Conservation (phyloP, 2,113 vertebrate genomes). For the Otis tarda region DNA sequence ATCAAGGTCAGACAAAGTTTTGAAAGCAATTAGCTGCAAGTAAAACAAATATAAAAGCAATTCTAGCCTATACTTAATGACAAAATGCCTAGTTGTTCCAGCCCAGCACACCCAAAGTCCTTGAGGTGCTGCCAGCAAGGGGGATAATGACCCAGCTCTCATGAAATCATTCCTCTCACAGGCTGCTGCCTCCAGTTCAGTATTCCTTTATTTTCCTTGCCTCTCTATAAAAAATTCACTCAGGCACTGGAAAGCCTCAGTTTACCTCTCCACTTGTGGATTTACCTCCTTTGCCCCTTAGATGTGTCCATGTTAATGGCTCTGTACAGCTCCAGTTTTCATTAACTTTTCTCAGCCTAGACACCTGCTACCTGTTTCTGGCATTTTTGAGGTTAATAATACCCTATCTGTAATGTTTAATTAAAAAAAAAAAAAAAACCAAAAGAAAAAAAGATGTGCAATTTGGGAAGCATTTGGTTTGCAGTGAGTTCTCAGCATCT, state of each 20-base stretch:
- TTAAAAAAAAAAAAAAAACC: background rate
- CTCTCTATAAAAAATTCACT: background rate
- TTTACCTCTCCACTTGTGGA: background rate
- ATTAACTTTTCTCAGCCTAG: background rate
- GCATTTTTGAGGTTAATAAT: background rate
- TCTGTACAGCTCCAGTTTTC: background rate
- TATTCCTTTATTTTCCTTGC: background rate
- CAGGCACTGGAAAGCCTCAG: background rate
- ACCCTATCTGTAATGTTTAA: background rate
- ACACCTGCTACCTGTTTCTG: background rate
- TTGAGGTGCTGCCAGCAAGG: slow-evolving; percentile 5
- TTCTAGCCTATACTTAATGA: slow-evolving; percentile 27
- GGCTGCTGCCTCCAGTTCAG: background rate
- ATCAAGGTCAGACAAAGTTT: slow-evolving; percentile 44
- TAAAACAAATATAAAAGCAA: slow-evolving; percentile 50
- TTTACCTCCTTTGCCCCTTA: background rate
- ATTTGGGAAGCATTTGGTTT: background rate
- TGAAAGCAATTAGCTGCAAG: slow-evolving; percentile 34
- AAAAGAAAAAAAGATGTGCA: background rate
- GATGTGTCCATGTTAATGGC: background rate
- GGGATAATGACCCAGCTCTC: background rate
- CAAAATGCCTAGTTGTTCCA: slow-evolving; percentile 32
- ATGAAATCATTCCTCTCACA: background rate
- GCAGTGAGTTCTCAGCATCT: background rate
- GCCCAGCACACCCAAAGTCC: slow-evolving; percentile 1